These are phyloP conservation scores for Grantiella picta DNA, from an alignment of 2,113 vertebrate species.

Conservation along the genomic window DNA sequence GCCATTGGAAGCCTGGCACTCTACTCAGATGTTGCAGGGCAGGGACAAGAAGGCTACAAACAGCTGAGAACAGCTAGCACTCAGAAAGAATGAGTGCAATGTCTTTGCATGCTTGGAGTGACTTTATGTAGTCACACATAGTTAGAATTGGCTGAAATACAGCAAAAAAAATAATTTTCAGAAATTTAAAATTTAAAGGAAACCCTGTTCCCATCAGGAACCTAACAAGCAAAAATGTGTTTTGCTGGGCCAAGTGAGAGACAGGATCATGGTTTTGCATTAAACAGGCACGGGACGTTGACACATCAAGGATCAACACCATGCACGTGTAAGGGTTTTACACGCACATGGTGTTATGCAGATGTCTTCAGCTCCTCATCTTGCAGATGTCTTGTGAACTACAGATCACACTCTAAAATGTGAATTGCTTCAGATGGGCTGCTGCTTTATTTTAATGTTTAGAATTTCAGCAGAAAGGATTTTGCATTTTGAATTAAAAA, in stretches of 20 bases:
- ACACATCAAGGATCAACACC: no score
- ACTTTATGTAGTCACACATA: not conserved
- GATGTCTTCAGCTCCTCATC: not conserved
- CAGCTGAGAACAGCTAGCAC: not conserved
- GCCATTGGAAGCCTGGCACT: not conserved
- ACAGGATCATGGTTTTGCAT: not conserved
- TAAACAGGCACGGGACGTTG: not conserved
- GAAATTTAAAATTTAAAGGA: conserved; percentile 30
- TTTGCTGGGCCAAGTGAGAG: not conserved
- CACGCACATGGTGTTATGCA: not conserved
- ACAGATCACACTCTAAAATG: conserved; percentile 2
- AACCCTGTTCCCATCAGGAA: not conserved
- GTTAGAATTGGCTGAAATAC: not conserved
- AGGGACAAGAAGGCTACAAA: not conserved
- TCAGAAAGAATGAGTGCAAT: not conserved
- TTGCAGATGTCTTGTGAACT: not conserved
- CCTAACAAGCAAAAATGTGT: not conserved
- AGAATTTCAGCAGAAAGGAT: not conserved
- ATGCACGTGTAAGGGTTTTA: not conserved
- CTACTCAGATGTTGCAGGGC: not conserved
- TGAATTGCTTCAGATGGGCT: not conserved
- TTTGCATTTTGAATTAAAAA: not conserved
- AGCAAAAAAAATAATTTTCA: not conserved
- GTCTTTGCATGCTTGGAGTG: not conserved
- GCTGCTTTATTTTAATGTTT: not conserved